These are phyloP conservation scores for Ptilodon capucinus DNA, from an alignment of 2,888 invertebrate species.

Conservation along the genomic window DNA sequence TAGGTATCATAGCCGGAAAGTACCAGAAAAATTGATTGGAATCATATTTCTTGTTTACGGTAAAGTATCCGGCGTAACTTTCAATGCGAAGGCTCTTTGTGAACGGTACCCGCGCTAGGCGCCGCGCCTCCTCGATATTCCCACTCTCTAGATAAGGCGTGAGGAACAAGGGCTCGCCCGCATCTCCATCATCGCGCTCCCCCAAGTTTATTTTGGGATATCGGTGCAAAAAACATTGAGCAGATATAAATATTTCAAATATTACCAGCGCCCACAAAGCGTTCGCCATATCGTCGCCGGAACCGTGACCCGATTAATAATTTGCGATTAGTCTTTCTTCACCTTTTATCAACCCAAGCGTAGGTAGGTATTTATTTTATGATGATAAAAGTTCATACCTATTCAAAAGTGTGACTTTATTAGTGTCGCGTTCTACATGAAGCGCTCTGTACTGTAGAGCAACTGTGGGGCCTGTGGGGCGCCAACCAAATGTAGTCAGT, in stretches of 20 bases:
- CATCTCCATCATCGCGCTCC: conserved; percentile 56
- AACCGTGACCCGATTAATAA: background rate
- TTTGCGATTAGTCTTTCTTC: conserved; percentile 9
- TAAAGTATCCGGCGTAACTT: conserved; percentile 92
- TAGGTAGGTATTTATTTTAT: background rate
- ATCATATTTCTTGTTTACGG: conserved; percentile 88
- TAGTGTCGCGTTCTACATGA: too few relatives aligned
- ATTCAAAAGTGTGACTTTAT: too few relatives aligned
- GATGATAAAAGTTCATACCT: too few relatives aligned
- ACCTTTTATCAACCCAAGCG: conserved; percentile 24
- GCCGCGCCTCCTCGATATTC: conserved; percentile 85
- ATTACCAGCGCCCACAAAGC: conserved; percentile 36
- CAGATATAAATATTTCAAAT: conserved; percentile 41
- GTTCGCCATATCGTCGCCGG: conserved; percentile 44
- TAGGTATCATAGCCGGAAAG: conserved; percentile 87
- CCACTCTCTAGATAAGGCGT: conserved; percentile 89
- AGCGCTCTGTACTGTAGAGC: too few relatives aligned
- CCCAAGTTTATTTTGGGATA: conserved; percentile 63
- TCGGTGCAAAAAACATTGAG: conserved; percentile 54
- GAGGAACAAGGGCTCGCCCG: conserved; percentile 86
- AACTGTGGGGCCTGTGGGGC: too few relatives aligned
- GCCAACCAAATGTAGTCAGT: too few relatives aligned
- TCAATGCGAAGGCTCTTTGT: conserved; percentile 82
- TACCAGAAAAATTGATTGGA: conserved; percentile 97
- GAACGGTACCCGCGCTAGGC: conserved; percentile 80